phyloP scores from a whole-genome alignment of 2,888 invertebrate genomes.

The Acronicta psi region DNA sequence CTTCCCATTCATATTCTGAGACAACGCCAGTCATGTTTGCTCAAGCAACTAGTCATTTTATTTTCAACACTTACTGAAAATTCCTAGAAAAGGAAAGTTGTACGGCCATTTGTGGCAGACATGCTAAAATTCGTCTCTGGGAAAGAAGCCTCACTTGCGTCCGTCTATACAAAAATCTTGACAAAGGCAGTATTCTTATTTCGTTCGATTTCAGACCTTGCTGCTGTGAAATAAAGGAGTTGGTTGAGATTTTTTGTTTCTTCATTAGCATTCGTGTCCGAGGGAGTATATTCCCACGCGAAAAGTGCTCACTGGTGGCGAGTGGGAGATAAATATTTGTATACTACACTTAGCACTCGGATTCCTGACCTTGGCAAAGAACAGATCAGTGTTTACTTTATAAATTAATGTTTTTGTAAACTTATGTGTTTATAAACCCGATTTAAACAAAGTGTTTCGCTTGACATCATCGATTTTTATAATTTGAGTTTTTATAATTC shows the following conservation, averaged over 20 bases:
- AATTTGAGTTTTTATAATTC: neutral
- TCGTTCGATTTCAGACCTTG: slow-evolving; percentile 37
- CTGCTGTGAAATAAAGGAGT: slow-evolving; percentile 30
- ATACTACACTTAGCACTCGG: slow-evolving; percentile 69
- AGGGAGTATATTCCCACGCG: slow-evolving; percentile 80
- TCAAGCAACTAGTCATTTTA: slow-evolving; percentile 50
- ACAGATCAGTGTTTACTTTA: slow-evolving; percentile 45
- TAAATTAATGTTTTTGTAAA: slow-evolving; percentile 33
- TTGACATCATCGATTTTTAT: slow-evolving; percentile 22
- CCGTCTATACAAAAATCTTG: slow-evolving; percentile 41
- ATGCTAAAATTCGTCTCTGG: slow-evolving; percentile 78
- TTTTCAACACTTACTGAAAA: slow-evolving; percentile 43
- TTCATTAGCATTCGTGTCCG: slow-evolving; percentile 47
- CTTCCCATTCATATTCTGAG: slow-evolving; percentile 36
- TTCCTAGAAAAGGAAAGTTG: slow-evolving; percentile 70
- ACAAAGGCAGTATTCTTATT: slow-evolving; percentile 14
- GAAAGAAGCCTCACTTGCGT: slow-evolving; percentile 63
- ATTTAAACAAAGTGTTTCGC: slow-evolving; percentile 4
- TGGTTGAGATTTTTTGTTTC: slow-evolving; percentile 22
- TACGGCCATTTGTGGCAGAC: slow-evolving; percentile 63
- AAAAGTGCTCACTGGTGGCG: slow-evolving; percentile 77
- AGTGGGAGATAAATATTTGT: slow-evolving; percentile 87
- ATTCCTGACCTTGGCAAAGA: slow-evolving; percentile 72
- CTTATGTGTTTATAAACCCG: slow-evolving; percentile 28
- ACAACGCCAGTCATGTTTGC: slow-evolving; percentile 42